These are phyloP conservation scores for Andinoacara biseriatus DNA, from an alignment of 2,113 vertebrate genomes.

Conservation along the genomic window DNA sequence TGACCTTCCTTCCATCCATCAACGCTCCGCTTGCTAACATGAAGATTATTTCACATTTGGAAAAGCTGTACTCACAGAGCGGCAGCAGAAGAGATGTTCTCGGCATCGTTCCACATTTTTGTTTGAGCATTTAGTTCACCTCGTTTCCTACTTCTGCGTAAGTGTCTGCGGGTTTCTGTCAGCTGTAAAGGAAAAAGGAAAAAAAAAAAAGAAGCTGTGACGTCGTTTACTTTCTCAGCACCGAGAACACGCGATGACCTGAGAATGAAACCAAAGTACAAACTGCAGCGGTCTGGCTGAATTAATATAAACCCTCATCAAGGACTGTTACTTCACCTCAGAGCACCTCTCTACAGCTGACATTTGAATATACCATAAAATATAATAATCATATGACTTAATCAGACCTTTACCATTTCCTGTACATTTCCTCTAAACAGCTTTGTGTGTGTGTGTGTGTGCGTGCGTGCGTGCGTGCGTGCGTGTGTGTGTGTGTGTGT, in stretches of 20 bases:
- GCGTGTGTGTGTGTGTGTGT: too few relatives aligned
- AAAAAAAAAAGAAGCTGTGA: not conserved
- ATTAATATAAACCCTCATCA: not conserved
- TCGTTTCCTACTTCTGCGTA: not conserved
- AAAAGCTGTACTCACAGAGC: too few relatives aligned
- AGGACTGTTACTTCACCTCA: not conserved
- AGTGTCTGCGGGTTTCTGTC: not conserved
- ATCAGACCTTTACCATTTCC: not conserved
- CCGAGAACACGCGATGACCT: not conserved
- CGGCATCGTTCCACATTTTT: too few relatives aligned
- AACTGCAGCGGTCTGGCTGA: not conserved
- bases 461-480: too few relatives aligned
- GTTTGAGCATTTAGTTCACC: too few relatives aligned
- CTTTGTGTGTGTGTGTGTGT: not conserved
- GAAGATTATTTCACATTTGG: too few relatives aligned
- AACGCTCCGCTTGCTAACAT: too few relatives aligned
- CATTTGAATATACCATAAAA: fast-evolving
- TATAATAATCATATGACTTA: not conserved
- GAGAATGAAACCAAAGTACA: not conserved
- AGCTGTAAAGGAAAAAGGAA: conserved; percentile 7
- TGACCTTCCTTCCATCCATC: too few relatives aligned
- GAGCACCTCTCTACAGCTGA: not conserved
- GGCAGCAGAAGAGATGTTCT: too few relatives aligned
- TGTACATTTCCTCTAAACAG: not conserved
- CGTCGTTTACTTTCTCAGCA: not conserved